phyloP scores from a whole-genome alignment of 2,113 vertebrate genomes.

The Protobothrops mucrosquamatus region DNA sequence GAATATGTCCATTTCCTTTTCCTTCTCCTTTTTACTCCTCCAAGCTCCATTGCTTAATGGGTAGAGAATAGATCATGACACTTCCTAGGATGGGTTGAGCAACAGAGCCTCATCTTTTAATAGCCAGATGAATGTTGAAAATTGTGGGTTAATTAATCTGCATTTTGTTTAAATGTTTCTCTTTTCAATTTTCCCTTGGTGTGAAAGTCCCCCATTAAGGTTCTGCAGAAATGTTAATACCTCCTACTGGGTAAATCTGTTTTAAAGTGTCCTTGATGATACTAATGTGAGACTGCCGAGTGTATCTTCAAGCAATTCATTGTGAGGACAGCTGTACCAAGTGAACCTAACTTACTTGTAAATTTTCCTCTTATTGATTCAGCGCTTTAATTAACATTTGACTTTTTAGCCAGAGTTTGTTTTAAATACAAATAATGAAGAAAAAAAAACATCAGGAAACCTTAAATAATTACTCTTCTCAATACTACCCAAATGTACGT shows the following conservation, averaged over 20 bases:
- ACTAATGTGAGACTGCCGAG: conserved; percentile 19
- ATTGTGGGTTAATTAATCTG: conserved; percentile 48
- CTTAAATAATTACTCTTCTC: conserved; percentile 39
- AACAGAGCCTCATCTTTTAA: neutral
- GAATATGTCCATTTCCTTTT: neutral
- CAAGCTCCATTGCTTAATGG: neutral
- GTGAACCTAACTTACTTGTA: conserved; percentile 46
- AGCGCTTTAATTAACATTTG: conserved; percentile 53
- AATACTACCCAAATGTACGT: conserved; percentile 33
- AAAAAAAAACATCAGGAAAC: conserved; percentile 29
- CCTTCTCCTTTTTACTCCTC: neutral
- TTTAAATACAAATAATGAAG: neutral
- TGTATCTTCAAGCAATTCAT: conserved; percentile 47
- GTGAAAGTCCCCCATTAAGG: conserved; percentile 40
- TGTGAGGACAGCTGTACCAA: conserved; percentile 35
- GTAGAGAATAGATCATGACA: neutral
- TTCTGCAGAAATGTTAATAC: conserved; percentile 54
- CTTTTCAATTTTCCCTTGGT: conserved; percentile 38
- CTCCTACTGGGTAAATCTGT: conserved; percentile 49
- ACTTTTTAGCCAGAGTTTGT: conserved; percentile 17
- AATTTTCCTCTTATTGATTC: conserved; percentile 45
- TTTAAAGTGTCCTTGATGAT: conserved; percentile 54
- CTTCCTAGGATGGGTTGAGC: neutral
- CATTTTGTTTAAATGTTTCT: conserved; percentile 45
- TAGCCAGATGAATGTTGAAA: conserved; percentile 27